Conservation (phyloP, 2,797 vertebrate genomes). For the Enteromius trimaculatus region DNA sequence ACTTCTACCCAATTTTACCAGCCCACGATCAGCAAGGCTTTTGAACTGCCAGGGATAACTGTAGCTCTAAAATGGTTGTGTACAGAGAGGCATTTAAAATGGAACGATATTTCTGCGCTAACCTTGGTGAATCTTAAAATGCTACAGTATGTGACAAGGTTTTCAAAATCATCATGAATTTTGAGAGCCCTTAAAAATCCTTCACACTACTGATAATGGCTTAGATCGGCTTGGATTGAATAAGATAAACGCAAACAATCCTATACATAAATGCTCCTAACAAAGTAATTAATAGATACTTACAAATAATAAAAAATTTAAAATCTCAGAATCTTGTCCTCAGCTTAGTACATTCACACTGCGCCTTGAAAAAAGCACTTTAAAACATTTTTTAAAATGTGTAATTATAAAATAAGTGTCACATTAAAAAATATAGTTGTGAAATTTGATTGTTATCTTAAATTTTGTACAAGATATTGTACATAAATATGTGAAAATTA, state of each 20-base stretch:
- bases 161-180: conserved; percentile 27
- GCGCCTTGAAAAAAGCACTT: conserved; percentile 4
- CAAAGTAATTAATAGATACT: neutral
- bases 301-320: neutral
- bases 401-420: neutral
- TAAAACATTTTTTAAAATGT: neutral
- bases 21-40: neutral
- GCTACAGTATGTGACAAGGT: conserved; percentile 7
- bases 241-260: neutral
- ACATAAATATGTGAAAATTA: neutral
- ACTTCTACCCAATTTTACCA: conserved; percentile 8
- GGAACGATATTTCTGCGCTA: conserved; percentile 32
- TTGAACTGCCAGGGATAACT: conserved; percentile 12
- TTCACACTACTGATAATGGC: neutral
- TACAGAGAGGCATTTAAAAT: conserved; percentile 49
- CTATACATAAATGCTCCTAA: neutral
- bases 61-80: conserved; percentile 34
- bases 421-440: neutral
- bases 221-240: neutral
- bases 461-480: neutral
- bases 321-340: neutral
- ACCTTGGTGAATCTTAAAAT: conserved; percentile 44
- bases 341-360: conserved; percentile 5
- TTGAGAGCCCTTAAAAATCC: conserved; percentile 8
- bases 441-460: neutral